Conservation (phyloP, 2,888 invertebrate genomes). For the Tortrix viridana region DNA sequence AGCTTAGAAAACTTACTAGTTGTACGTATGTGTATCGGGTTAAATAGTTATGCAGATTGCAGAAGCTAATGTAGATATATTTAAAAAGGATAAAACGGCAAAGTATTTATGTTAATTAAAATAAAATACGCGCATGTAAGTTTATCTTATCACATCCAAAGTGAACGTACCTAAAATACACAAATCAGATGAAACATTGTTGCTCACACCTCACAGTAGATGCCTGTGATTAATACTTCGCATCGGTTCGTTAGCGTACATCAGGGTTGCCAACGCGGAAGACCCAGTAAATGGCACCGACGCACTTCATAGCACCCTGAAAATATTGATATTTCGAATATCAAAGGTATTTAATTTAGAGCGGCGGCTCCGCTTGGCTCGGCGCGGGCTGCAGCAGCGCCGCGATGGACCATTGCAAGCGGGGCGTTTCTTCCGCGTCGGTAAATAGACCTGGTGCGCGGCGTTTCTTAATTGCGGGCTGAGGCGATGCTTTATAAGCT, state of each 20-base stretch:
- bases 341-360: conserved; percentile 81
- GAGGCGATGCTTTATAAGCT: conserved; percentile 82
- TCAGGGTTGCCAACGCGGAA: conserved; percentile 75
- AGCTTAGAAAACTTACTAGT: no score
- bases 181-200: conserved; percentile 42
- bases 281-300: conserved; percentile 64
- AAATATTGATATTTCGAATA: conserved; percentile 82
- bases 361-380: conserved; percentile 65
- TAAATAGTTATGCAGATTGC: no score
- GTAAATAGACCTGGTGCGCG: conserved; percentile 78
- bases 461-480: conserved; percentile 82
- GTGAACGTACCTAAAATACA: conserved; percentile 6
- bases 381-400: conserved; percentile 53
- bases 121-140: neutral
- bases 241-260: conserved; percentile 64
- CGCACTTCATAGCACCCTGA: conserved; percentile 75
- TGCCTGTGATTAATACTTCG: conserved; percentile 40
- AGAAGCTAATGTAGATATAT: no score
- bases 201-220: conserved; percentile 41
- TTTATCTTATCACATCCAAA: neutral
- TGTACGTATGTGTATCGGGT: no score
- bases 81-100: no score
- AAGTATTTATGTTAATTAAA: no score
- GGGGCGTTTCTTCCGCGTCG: conserved; percentile 80
- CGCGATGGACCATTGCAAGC: conserved; percentile 78